Evolutionary conservation across 2,113 vertebrate genomes (phyloP), one percentile per base, ranked within the genome.

Genomic region (Chauna torquata): DNA sequence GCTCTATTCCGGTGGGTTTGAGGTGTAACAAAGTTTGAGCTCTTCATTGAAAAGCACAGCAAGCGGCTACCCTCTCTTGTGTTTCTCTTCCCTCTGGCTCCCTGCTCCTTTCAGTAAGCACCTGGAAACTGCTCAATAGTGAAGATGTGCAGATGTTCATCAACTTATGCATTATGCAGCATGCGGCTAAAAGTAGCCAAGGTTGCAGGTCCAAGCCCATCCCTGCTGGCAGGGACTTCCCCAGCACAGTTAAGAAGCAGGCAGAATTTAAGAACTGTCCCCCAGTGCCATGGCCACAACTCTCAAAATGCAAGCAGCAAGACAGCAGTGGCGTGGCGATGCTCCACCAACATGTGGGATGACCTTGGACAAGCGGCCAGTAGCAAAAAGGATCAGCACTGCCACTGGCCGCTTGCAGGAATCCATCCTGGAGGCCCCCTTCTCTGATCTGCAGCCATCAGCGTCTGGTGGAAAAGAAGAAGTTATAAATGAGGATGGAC

Each of bases 121-220:
- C 95, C 94, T 95, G 88, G 84, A 90, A 96, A 91, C 1, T 16
- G 76, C 88, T 96, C 93, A 94, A 93, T 96, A 94, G 94, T 80
- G 90, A 82, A 92, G 95, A 88, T 62, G 47, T 92, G 94, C 87
- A 88, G 94, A 92, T 92, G 92, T 87, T 94, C 82, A 90, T 92
- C 96, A 90, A 36, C 71, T 94, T 75, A 70, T 97, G 88, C 86
- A 88, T 95, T 94, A 92, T 90, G 95, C 92, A 97, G 88, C 65
- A 61, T 0, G 0, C 57, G 68, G 90, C 78, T 97, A 96, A 96
- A 96, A 96, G 96, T 88, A 97, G 90, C 50, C 72, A 81, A 90
- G 68, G 82, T 47, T 94, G 52, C 72, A 82, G 84, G 93, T 86
- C 94, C 45, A 55, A 91, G 57, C 78, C 71, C 6, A 3, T 27